phyloP scores from a whole-genome alignment of 2,113 vertebrate species.

The Rhagologus leucostigma region DNA sequence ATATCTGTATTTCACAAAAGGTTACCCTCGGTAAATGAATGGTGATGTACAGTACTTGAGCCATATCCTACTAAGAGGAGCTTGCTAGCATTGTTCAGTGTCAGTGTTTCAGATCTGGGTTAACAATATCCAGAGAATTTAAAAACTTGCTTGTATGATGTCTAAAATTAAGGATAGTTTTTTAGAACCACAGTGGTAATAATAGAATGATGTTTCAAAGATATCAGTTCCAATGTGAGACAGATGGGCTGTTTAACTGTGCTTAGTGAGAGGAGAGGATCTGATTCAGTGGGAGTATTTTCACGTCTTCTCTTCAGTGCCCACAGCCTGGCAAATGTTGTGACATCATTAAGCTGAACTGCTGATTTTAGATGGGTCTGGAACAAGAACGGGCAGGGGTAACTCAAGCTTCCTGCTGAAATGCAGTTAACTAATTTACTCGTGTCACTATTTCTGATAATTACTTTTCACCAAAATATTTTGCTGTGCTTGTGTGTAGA shows the following conservation, averaged over 20 bases:
- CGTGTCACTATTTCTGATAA: conserved; percentile 81
- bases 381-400: conserved; percentile 75
- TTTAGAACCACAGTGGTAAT: conserved; percentile 71
- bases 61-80: conserved; percentile 18
- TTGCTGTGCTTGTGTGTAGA: conserved; percentile 81
- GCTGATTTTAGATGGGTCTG: conserved; percentile 75
- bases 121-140: conserved; percentile 52
- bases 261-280: conserved; percentile 66
- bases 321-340: conserved; percentile 77
- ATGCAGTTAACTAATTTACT: conserved; percentile 77
- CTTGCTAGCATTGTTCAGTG: conserved; percentile 7
- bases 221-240: conserved; percentile 73
- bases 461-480: conserved; percentile 90
- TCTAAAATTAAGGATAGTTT: conserved; percentile 71
- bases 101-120: conserved; percentile 57
- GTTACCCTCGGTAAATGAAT: conserved; percentile 59
- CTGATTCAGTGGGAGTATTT: conserved; percentile 66
- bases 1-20: conserved; percentile 71
- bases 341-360: conserved; percentile 80
- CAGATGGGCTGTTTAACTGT: conserved; percentile 83
- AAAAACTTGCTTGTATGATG: conserved; percentile 64
- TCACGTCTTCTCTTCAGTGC: conserved; percentile 73
- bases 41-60: conserved; percentile 23
- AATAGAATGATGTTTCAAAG: conserved; percentile 75
- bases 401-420: conserved; percentile 75